These are phyloP conservation scores for Leptinotarsa peninsularis DNA, from an alignment of 2,888 invertebrate species.

Conservation along the genomic window DNA sequence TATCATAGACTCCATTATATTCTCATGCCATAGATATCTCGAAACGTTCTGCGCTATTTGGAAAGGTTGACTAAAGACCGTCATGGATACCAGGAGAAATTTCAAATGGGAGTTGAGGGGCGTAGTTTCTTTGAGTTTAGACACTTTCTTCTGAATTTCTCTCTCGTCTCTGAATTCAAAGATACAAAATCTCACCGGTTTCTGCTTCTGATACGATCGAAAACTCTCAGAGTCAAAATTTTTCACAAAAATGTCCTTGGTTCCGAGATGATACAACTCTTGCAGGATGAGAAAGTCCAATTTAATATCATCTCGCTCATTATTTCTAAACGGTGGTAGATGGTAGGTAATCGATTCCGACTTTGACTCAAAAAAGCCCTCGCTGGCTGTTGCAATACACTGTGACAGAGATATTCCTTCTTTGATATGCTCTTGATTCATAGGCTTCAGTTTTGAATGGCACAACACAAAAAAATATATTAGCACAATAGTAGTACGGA, in stretches of 20 bases:
- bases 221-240: constrained; percentile 5
- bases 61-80: constrained; percentile 1
- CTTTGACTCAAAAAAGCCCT: constrained; percentile 23
- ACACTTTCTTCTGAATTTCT: constrained; percentile 25
- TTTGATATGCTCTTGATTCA: constrained; percentile 20
- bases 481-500: not conserved
- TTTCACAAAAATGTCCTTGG: constrained; percentile 21
- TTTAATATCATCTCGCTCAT: not conserved
- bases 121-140: constrained; percentile 10
- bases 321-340: constrained; percentile 19
- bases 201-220: not conserved
- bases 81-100: constrained; percentile 29
- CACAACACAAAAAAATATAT: constrained; percentile 2
- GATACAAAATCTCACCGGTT: constrained; percentile 29
- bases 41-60: constrained; percentile 15
- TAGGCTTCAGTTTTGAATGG: constrained; percentile 22
- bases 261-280: not conserved
- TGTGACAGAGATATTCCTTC: constrained; percentile 32
- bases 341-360: constrained; percentile 29
- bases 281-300: constrained; percentile 23
- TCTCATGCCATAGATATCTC: constrained; percentile 26
- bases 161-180: constrained; percentile 28
- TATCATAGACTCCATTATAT: constrained; percentile 31
- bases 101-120: constrained; percentile 23
- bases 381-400: constrained; percentile 31